A percentile compares a stretch with the other conserved stretches of the same genome.
Conservation (phyloP, 1,140 invertebrate genomes). For the Metaphire vulgaris region DNA sequence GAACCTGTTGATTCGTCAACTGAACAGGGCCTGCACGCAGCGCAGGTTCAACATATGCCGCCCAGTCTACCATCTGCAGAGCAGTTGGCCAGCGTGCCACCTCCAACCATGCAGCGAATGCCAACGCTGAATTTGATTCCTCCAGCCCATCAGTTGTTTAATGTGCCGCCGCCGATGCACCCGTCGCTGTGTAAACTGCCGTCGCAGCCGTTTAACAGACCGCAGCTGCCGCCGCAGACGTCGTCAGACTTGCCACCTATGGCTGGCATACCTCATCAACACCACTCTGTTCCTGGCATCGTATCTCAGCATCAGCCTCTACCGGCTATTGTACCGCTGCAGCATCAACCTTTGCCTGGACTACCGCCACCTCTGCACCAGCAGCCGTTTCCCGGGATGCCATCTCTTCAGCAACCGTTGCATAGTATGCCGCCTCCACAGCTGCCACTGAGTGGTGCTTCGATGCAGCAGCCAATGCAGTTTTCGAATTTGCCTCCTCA, state of each 20-base stretch:
- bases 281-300: not conserved
- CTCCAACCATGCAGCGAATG: too few relatives aligned
- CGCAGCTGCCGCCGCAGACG: not conserved
- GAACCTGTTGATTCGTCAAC: too few relatives aligned
- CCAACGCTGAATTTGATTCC: too few relatives aligned
- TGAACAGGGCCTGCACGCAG: too few relatives aligned
- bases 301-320: not conserved
- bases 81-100: not conserved
- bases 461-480: too few relatives aligned
- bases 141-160: not conserved
- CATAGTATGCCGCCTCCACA: not conserved
- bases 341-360: not conserved
- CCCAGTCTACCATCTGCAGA: not conserved
- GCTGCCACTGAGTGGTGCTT: too few relatives aligned
- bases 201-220: not conserved
- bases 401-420: not conserved
- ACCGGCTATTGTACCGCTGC: not conserved
- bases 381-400: not conserved
- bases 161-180: not conserved
- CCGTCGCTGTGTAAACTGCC: not conserved
- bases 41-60: too few relatives aligned
- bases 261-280: not conserved
- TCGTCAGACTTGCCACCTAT: not conserved
- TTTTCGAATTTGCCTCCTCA: too few relatives aligned
- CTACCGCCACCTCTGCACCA: not conserved